Conservation (phyloP, 2,113 vertebrate species). For the Bostrychus sinensis region DNA sequence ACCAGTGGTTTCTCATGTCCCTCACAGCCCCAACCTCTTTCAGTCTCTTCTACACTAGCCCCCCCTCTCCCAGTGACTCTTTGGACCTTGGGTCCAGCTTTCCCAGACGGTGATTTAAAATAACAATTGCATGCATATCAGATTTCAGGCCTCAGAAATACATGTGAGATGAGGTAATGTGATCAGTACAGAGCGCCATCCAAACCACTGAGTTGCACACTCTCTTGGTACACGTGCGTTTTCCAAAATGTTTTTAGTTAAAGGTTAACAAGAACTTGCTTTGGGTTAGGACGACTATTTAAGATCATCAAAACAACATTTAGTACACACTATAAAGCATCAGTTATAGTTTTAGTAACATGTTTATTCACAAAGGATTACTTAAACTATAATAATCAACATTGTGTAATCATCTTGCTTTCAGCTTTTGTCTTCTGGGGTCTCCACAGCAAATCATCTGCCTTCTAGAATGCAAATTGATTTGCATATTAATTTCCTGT, state of each 20-base stretch:
- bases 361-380: no score
- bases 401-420: no score
- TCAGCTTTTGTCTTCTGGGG: no score
- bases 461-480: no score
- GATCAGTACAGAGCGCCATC: constrained; percentile 69
- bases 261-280: not conserved
- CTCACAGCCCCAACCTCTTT: constrained; percentile 11
- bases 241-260: constrained; percentile 14
- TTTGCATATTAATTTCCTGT: no score
- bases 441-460: no score
- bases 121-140: constrained; percentile 82
- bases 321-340: not conserved
- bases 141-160: constrained; percentile 78
- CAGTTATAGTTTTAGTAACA: no score
- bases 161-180: constrained; percentile 81
- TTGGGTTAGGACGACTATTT: not conserved
- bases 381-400: no score
- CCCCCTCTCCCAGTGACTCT: constrained; percentile 64
- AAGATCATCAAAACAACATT: not conserved
- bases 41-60: not conserved
- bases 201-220: constrained; percentile 43
- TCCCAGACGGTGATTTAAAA: constrained; percentile 82
- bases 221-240: constrained; percentile 31
- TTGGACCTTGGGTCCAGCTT: constrained; percentile 69
- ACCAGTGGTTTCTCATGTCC: constrained; percentile 32